phyloP scores from a whole-genome alignment of 1,140 invertebrate species.

The Drosophila nebulosa region DNA sequence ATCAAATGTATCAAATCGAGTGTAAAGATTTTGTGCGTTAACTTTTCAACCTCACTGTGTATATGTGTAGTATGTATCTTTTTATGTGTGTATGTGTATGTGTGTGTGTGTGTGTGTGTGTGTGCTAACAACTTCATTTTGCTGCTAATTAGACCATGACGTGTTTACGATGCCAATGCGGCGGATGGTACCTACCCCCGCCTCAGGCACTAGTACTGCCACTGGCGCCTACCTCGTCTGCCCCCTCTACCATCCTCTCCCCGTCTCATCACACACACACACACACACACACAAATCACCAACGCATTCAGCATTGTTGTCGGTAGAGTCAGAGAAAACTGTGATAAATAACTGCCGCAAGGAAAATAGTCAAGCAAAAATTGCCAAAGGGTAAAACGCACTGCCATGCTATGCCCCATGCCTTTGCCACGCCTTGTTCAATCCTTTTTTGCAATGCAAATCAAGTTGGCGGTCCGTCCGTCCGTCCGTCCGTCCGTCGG shows the following conservation, averaged over 20 bases:
- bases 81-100: background rate
- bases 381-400: constrained; percentile 34
- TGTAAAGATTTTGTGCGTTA: constrained; percentile 63
- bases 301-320: constrained; percentile 17
- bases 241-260: no score
- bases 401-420: constrained; percentile 11
- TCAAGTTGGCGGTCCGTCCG: constrained; percentile 29
- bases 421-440: background rate
- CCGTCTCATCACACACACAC: constrained; percentile 1
- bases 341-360: constrained; percentile 70
- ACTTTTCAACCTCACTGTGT: constrained; percentile 43
- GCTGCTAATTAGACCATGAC: constrained; percentile 67
- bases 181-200: background rate
- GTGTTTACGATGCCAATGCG: constrained; percentile 23
- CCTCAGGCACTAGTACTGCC: background rate
- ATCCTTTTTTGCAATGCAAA: constrained; percentile 61
- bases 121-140: constrained; percentile 49
- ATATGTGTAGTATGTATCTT: background rate
- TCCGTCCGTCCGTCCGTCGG: constrained; percentile 20
- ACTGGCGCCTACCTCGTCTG: background rate
- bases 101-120: constrained; percentile 4
- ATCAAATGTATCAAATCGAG: constrained; percentile 25
- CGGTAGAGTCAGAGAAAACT: constrained; percentile 15
- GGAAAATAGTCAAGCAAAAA: constrained; percentile 32
- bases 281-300: constrained; percentile 71